Evolutionary conservation across 2,888 invertebrate species (phyloP).

Genomic region (Tipula unca): DNA sequence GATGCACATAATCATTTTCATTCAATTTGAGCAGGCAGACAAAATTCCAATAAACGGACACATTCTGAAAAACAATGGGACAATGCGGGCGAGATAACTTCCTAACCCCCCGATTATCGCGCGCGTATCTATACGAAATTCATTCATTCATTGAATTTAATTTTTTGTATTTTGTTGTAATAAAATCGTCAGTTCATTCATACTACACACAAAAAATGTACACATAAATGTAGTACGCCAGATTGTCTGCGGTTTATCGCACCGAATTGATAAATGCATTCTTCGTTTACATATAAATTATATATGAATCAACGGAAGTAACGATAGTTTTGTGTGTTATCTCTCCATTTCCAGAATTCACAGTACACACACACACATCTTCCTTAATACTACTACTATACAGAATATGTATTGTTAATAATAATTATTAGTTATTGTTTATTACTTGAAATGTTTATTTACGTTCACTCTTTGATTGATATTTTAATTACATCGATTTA

Average conservation of each 20-base stretch:
- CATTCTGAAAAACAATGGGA: not conserved
- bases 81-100: not conserved
- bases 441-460: not conserved
- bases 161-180: not conserved
- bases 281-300: not conserved
- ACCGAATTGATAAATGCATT: not conserved
- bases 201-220: not conserved
- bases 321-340: constrained; percentile 3
- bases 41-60: not conserved
- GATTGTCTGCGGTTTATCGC: not conserved
- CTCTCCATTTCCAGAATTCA: not conserved
- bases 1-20: not conserved
- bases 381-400: not conserved
- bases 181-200: not conserved
- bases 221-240: not conserved
- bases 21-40: not conserved
- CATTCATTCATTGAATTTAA: not conserved
- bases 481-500: not conserved
- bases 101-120: too few species aligned
- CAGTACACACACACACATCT: not conserved
- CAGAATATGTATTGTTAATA: not conserved
- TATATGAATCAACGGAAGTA: not conserved
- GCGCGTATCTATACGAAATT: not conserved
- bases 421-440: not conserved
- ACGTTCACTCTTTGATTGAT: not conserved